Percentiles rank a stretch among this genome's conserved stretches.
phyloP scores from a whole-genome alignment of 2,113 vertebrate genomes.

The Myxocyprinus asiaticus region DNA sequence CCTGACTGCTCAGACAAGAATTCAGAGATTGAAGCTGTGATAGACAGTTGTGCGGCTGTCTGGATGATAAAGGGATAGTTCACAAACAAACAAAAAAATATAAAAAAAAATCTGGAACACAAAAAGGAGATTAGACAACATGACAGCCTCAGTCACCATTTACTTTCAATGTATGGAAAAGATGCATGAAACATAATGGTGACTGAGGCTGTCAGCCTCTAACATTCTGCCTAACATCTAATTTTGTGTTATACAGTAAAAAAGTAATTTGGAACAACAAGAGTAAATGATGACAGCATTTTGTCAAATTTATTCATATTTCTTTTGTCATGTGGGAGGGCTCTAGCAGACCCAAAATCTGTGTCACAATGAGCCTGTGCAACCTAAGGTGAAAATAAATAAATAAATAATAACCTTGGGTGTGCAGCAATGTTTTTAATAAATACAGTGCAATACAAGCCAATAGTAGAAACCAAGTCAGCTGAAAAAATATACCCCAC shows the following conservation, averaged over 20 bases:
- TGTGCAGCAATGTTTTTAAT: constrained; percentile 46
- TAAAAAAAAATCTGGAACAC: too few species aligned
- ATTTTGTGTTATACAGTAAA: too few species aligned
- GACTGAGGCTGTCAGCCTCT: too few species aligned
- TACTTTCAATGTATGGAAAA: too few species aligned
- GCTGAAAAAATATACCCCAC: constrained; percentile 37
- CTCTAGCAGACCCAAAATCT: constrained; percentile 43
- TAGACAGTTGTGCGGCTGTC: constrained; percentile 22
- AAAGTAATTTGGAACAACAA: too few species aligned
- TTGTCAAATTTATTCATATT: constrained; percentile 6
- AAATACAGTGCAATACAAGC: constrained; percentile 40
- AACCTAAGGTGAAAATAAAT: constrained; percentile 47
- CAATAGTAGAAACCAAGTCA: constrained; percentile 43
- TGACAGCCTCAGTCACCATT: too few species aligned
- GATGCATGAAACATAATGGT: too few species aligned
- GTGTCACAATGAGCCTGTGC: constrained; percentile 41
- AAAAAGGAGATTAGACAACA: too few species aligned
- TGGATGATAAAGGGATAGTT: not conserved
- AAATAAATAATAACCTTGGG: too few species aligned
- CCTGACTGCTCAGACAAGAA: not conserved
- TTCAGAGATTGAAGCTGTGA: not conserved
- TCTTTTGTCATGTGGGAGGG: constrained; percentile 43
- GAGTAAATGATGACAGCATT: too few species aligned
- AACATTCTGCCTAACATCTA: too few species aligned
- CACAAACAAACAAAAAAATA: too few species aligned